Base-by-base conservation (phyloP, 1,140 invertebrate species). In the Atta texana region DNA sequence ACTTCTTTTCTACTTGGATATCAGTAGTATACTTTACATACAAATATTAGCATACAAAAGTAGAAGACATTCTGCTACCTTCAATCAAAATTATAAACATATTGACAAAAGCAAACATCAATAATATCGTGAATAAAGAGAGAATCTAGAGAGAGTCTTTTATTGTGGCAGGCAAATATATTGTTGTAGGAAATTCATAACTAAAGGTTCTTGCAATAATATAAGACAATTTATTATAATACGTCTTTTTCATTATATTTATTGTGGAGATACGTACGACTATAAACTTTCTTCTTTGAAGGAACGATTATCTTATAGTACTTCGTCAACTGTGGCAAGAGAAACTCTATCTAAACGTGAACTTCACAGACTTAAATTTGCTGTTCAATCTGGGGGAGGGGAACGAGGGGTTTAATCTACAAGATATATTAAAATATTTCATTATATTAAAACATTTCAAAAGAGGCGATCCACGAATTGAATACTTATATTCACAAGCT, bases 261-360 rank as follows among this genome's bases (percentile, higher is more conserved):
- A 76, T 18, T 21, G 6, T 39, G 16, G 3, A 76, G 21, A 59
- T 57, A 14, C 12, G 39, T 5, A 55, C 16, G 14, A 44, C 14
- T 61, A 44, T n/a, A 34, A 75, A 12, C 12, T 51, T 75, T 14
- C n/a, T 44, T 61, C 3, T 31, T 7, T 28, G 21, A 44, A 44
- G 16, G 14, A 5, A 39, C 21, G 1, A 76, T 76, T 76, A 76
- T 61, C 74, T 76, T 76, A 76, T 76, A 76, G 34, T 8, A 12
- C 55, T 61, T 44, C 2, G 12, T 39, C 3, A 34, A 61, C n/a
- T 4, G 2, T 3, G 8, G 5, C 21, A 44, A 12, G 4, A 3
- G 2, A 57, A 21, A 57, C 24, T 4, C 8, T 53, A 3, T 51
- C 21, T 51, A 51, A 55, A 74, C 8, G 71, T 3, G 2, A 34